A percentile compares a stretch with the other conserved stretches of the same genome.
Conservation (phyloP, 2,113 vertebrate species). For the Penelope pileata region DNA sequence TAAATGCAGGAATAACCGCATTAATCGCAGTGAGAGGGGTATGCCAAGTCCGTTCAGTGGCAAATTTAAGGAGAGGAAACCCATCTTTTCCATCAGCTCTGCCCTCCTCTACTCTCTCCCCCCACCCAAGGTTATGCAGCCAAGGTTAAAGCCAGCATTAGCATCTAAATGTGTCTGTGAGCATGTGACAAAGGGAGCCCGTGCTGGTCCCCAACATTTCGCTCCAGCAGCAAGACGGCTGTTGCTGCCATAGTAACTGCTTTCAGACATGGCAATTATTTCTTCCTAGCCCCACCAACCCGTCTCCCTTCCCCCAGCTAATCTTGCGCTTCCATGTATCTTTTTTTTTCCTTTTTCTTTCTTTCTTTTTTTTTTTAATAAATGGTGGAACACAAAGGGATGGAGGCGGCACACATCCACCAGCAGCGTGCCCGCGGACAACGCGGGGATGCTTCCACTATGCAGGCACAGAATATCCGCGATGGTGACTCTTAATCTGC, state of each 20-base stretch:
- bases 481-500: slow-evolving; percentile 15
- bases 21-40: neutral
- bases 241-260: slow-evolving; percentile 35
- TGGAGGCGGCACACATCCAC: fast-evolving
- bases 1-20: neutral
- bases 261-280: slow-evolving; percentile 2
- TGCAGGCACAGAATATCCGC: neutral
- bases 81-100: neutral
- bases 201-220: neutral
- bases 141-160: slow-evolving; percentile 43
- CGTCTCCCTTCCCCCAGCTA: slow-evolving; percentile 8
- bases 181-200: slow-evolving; percentile 16
- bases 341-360: neutral
- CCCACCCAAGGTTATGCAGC: slow-evolving; percentile 24
- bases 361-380: neutral
- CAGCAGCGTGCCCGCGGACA: fast-evolving
- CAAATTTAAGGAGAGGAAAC: neutral
- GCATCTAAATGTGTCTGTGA: slow-evolving; percentile 18
- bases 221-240: neutral
- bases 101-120: neutral
- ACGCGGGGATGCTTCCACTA: neutral
- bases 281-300: neutral
- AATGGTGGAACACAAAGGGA: neutral
- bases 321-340: neutral
- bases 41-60: neutral